Base-by-base conservation (phyloP, 64 coral and sea anemone genomes). In the Catalaphyllia jardinei region DNA sequence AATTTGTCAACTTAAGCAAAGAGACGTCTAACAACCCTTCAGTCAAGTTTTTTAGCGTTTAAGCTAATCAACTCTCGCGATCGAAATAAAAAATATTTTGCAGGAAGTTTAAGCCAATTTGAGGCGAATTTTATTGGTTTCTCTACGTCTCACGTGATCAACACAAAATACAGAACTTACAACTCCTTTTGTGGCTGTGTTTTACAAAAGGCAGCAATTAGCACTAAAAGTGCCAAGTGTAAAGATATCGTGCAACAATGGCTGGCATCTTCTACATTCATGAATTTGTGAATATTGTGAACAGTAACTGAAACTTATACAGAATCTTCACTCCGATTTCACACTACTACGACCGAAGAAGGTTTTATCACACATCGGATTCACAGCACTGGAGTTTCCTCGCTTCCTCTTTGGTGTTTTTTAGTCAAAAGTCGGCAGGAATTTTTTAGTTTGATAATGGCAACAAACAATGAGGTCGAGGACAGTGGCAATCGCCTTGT, bases 401-500 rank as follows among this genome's bases (percentile, higher is more conserved):
- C 4, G 78, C 65, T 11, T 69, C 22, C 65, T 69, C 19, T 1
- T 54, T 15, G 28, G 50, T 12, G 30, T 30, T 80, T 28, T 60
- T 61, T 2, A 25, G 24, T 19, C 38, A 15, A 51, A 57, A 52
- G 28, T 50, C 74, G 24, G 55, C 54, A 11, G 33, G 62, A 71
- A 52, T 42, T 28, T 10, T 85, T 69, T 15, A 35, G 11, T 67
- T 46, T 71, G 2, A 42, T 52, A 85, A 85, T 85, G 81, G 81
- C 20, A 50, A 5, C 81, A 71, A 63, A 51, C 62, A 29, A 27
- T 46, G 49, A 29, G 8, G 50, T 24, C 25, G 51, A 79, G 49
- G 51, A 46, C 18, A 77, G 30, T 67, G 18, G 4, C 51, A 76
- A 88, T 65, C 82, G 89, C 59, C 52, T 95, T 18, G 74, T 79